phyloP scores from a whole-genome alignment of 2,888 invertebrate genomes.

The Notodonta ziczac region DNA sequence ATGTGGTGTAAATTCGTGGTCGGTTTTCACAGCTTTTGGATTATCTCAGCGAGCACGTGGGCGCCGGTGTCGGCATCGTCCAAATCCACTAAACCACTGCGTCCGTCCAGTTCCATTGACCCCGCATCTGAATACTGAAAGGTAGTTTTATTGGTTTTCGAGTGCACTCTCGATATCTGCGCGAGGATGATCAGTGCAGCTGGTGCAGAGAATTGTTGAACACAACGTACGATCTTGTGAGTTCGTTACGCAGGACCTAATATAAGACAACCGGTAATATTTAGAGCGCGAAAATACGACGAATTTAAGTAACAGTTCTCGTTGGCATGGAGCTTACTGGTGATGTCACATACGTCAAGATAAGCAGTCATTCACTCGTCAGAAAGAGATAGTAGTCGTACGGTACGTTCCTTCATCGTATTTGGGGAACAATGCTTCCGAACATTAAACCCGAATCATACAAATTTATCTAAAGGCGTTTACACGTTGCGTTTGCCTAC shows the following conservation, averaged over 20 bases:
- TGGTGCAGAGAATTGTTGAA: background rate
- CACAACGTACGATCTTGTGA: slow-evolving; percentile 18
- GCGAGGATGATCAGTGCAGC: slow-evolving; percentile 11
- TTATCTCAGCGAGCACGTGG: slow-evolving; percentile 19
- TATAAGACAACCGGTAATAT: slow-evolving; percentile 31
- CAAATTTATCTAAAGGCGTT: slow-evolving; percentile 50
- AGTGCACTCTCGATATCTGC: slow-evolving; percentile 36
- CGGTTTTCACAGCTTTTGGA: slow-evolving; percentile 17
- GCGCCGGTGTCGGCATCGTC: slow-evolving; percentile 13
- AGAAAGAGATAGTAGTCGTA: slow-evolving; percentile 56
- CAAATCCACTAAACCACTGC: slow-evolving; percentile 17
- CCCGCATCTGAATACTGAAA: slow-evolving; percentile 28
- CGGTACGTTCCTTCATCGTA: slow-evolving; percentile 43
- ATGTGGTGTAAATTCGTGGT: slow-evolving; percentile 21
- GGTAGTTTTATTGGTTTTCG: slow-evolving; percentile 50
- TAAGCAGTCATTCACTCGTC: slow-evolving; percentile 77
- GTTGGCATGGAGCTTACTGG: slow-evolving; percentile 57
- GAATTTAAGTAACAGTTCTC: slow-evolving; percentile 50
- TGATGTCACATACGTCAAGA: slow-evolving; percentile 69
- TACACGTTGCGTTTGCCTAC: slow-evolving; percentile 20
- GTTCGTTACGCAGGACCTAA: slow-evolving; percentile 26
- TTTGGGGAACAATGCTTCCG: slow-evolving; percentile 69
- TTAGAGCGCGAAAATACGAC: slow-evolving; percentile 39
- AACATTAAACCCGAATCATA: slow-evolving; percentile 54
- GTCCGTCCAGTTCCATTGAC: slow-evolving; percentile 32